phyloP scores from a whole-genome alignment of 1,140 invertebrate genomes.

The Pseudomyrmex pallidus region DNA sequence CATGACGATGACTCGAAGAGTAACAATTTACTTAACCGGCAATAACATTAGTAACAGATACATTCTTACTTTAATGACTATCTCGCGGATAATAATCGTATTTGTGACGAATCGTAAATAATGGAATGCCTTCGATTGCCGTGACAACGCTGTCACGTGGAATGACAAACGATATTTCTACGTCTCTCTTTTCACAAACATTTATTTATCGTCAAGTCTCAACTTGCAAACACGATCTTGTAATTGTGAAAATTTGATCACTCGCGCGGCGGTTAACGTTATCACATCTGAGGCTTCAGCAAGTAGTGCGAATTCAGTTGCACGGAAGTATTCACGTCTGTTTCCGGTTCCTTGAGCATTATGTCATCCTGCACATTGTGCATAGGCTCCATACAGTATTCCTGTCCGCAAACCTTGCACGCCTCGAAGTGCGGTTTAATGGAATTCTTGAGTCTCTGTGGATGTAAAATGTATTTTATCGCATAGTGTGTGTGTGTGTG shows the following conservation, averaged over 20 bases:
- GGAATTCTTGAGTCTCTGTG: constrained; percentile 86
- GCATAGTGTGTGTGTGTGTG: no score
- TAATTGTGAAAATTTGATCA: background rate
- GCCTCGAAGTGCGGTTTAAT: constrained; percentile 87
- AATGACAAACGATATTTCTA: background rate
- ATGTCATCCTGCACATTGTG: constrained; percentile 77
- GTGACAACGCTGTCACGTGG: no score
- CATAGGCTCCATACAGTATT: constrained; percentile 79
- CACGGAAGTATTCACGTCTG: constrained; percentile 76
- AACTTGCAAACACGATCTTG: background rate
- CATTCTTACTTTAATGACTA: constrained; percentile 41
- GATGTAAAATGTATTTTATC: constrained; percentile 46
- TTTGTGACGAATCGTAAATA: constrained; percentile 37
- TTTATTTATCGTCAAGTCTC: constrained; percentile 1
- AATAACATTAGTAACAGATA: constrained; percentile 29
- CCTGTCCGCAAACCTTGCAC: constrained; percentile 86
- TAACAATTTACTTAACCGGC: constrained; percentile 17
- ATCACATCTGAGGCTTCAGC: constrained; percentile 60
- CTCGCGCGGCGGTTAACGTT: background rate
- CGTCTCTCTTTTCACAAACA: background rate
- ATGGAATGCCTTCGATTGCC: constrained; percentile 33
- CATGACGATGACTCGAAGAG: constrained; percentile 15
- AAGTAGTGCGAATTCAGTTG: constrained; percentile 63
- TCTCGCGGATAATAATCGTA: constrained; percentile 7
- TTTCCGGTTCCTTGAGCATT: constrained; percentile 75